Evolutionary conservation across 1,140 invertebrate species (phyloP).

Genomic region (Ericerus pela): DNA sequence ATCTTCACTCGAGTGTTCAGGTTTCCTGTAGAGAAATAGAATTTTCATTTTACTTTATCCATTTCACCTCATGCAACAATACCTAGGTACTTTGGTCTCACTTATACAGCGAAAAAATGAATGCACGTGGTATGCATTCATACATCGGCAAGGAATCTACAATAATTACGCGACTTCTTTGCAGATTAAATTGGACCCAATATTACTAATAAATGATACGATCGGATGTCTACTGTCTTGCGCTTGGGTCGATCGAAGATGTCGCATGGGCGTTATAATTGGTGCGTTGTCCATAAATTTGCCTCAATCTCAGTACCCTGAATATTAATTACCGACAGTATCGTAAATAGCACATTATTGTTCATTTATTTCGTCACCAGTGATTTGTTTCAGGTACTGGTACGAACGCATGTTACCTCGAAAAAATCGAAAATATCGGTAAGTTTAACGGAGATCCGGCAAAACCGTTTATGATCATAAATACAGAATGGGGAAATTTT

Average conservation of each 20-base stretch:
- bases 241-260: constrained; percentile 72
- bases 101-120: too few species aligned
- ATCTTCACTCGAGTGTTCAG: too few species aligned
- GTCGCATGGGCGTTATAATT: constrained; percentile 39
- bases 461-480: constrained; percentile 67
- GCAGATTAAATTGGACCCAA: constrained; percentile 45
- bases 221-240: constrained; percentile 88
- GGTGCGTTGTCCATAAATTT: background rate
- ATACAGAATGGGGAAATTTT: constrained; percentile 70
- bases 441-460: constrained; percentile 42
- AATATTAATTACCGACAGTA: too few species aligned
- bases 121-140: too few species aligned
- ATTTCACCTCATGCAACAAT: too few species aligned
- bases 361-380: background rate
- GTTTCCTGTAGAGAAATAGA: too few species aligned
- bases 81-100: too few species aligned
- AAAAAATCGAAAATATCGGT: constrained; percentile 45
- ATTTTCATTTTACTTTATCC: too few species aligned
- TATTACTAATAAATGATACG: constrained; percentile 64
- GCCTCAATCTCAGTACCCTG: too few species aligned
- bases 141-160: too few species aligned
- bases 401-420: constrained; percentile 93
- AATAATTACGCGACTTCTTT: background rate
- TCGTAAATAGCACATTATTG: too few species aligned
- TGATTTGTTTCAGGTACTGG: constrained; percentile 78